Evolutionary conservation across 2,888 invertebrate genomes (phyloP).

Genomic region (Cryptocephalus moraei): DNA sequence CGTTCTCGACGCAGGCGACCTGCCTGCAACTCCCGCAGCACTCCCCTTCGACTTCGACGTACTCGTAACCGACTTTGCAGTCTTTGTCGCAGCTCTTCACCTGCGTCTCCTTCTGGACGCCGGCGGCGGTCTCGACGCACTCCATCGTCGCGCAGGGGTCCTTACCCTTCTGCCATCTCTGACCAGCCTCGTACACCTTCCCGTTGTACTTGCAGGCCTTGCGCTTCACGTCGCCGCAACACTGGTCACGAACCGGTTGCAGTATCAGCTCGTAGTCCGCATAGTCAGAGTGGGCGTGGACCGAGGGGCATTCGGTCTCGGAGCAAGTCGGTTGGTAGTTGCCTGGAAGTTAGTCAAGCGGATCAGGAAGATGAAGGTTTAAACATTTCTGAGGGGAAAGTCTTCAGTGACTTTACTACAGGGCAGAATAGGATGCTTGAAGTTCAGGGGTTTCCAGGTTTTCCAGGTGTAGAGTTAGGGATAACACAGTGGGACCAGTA

Average conservation of each 20-base stretch:
- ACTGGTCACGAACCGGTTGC: slow-evolving; percentile 45
- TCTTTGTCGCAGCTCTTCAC: slow-evolving; percentile 44
- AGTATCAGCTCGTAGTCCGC: slow-evolving; percentile 48
- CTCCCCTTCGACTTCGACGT: slow-evolving; percentile 28
- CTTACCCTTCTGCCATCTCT: slow-evolving; percentile 43
- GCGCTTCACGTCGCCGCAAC: slow-evolving; percentile 51
- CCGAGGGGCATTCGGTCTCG: slow-evolving; percentile 42
- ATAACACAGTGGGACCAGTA: no score
- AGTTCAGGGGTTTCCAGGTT: no score
- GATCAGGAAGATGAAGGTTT: no score
- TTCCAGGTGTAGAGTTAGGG: no score
- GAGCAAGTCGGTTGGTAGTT: slow-evolving; percentile 40
- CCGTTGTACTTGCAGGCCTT: slow-evolving; percentile 47
- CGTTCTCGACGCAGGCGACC: slow-evolving; percentile 45
- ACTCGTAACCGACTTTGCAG: slow-evolving; percentile 45
- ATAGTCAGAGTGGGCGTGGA: slow-evolving; percentile 37
- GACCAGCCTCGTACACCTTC: slow-evolving; percentile 41
- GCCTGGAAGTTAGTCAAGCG: slow-evolving; percentile 10
- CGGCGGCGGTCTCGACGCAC: slow-evolving; percentile 41
- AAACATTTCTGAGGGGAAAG: no score
- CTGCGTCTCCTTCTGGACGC: slow-evolving; percentile 41
- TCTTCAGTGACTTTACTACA: no score
- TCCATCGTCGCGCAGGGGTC: slow-evolving; percentile 47
- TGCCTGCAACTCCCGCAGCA: slow-evolving; percentile 60
- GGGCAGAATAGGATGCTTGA: no score